Percentiles rank a stretch among this genome's conserved stretches.
Conservation (phyloP, 2,797 vertebrate genomes). For the Tinamus major region DNA sequence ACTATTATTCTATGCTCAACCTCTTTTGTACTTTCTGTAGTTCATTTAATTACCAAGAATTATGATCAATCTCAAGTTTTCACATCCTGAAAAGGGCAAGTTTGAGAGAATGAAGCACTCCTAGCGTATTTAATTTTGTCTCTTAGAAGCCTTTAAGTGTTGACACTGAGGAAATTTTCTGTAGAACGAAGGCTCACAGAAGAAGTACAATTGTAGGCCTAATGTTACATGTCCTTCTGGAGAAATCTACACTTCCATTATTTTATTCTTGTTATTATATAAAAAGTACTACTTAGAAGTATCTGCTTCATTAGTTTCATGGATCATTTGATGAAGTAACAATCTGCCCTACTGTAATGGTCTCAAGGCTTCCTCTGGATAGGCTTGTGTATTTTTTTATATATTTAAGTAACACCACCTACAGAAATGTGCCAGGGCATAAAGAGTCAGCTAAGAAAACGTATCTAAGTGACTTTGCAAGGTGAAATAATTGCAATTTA, state of each 20-base stretch:
- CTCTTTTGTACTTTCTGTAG: background rate
- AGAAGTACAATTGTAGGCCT: background rate
- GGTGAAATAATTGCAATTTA: background rate
- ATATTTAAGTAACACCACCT: background rate
- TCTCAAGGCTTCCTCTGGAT: background rate
- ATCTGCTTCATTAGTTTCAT: conserved; percentile 19
- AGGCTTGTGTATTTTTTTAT: background rate
- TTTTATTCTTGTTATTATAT: conserved; percentile 3
- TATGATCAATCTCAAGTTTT: background rate
- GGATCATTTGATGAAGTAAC: background rate
- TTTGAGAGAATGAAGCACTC: background rate
- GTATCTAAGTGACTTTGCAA: background rate
- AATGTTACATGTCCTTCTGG: background rate
- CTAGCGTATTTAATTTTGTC: background rate
- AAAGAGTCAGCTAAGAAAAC: background rate
- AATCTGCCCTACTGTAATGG: background rate
- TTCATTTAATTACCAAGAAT: conserved; percentile 10
- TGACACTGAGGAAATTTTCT: background rate
- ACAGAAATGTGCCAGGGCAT: background rate
- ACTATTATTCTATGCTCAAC: background rate
- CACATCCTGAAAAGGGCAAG: background rate
- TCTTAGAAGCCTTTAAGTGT: background rate
- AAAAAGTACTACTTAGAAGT: conserved; percentile 5
- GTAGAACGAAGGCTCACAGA: background rate
- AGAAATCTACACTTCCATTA: background rate